Evolutionary conservation across 35 echinoderm and acorn worm species (phyloP).

Genomic region (Strongylocentrotus purpuratus): DNA sequence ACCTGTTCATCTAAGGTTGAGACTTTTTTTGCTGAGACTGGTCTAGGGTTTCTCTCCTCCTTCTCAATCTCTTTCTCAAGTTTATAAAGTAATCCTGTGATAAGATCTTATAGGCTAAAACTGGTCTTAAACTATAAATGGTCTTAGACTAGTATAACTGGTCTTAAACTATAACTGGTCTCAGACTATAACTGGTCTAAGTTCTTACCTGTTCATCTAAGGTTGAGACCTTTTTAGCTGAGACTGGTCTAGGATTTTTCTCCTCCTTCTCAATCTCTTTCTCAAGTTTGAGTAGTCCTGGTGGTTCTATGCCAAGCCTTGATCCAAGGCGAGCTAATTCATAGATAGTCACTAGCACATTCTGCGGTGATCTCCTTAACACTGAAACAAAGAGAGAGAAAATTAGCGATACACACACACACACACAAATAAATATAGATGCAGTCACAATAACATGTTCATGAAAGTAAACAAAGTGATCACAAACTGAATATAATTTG

Average conservation of each 20-base stretch:
- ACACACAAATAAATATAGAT: background rate
- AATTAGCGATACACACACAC: background rate
- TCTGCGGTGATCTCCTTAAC: constrained; percentile 84
- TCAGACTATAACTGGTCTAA: no score
- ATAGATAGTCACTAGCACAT: constrained; percentile 96
- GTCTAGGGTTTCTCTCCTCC: constrained; percentile 86
- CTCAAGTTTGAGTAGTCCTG: constrained; percentile 91
- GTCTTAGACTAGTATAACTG: no score
- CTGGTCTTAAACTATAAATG: no score
- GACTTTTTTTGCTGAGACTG: no score
- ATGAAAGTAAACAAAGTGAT: no score
- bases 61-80: constrained; percentile 97
- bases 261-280: constrained; percentile 97
- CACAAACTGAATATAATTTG: no score
- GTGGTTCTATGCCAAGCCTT: constrained; percentile 88
- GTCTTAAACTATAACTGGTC: no score
- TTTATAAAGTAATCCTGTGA: constrained; percentile 82
- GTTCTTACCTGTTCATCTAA: constrained; percentile 80
- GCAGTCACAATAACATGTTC: no score
- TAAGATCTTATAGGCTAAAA: background rate
- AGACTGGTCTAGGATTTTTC: constrained; percentile 78
- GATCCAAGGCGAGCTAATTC: constrained; percentile 84
- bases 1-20: no score
- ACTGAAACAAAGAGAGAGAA: constrained; percentile 53
- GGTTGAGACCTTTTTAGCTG: constrained; percentile 60